phyloP scores from a whole-genome alignment of 2,797 vertebrate genomes.

The Typhlichthys eigenmanni region DNA sequence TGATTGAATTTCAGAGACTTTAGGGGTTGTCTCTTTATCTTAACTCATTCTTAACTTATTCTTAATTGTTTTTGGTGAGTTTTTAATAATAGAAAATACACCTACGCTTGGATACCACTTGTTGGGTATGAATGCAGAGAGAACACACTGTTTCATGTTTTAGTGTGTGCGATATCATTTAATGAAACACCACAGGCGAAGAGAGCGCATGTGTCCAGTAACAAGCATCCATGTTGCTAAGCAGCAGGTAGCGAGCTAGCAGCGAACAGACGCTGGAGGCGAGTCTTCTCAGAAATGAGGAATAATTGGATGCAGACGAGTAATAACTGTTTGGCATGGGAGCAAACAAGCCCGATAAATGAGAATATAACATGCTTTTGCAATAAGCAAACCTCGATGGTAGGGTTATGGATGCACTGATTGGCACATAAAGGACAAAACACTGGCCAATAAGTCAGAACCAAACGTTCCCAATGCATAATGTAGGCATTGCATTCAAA shows the following conservation, averaged over 20 bases:
- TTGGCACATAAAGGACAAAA: too few relatives aligned
- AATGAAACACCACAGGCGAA: slow-evolving; percentile 34
- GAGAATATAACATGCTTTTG: slow-evolving; percentile 13
- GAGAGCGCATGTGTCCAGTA: slow-evolving; percentile 23
- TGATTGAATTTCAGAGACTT: slow-evolving; percentile 16
- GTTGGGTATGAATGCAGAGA: neutral
- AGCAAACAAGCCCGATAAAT: slow-evolving; percentile 30
- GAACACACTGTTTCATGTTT: slow-evolving; percentile 6
- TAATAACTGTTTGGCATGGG: slow-evolving; percentile 50
- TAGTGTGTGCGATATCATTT: slow-evolving; percentile 23
- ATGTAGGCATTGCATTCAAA: neutral
- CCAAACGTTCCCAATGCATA: neutral
- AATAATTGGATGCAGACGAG: slow-evolving; percentile 62
- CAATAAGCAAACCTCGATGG: neutral
- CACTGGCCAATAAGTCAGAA: too few relatives aligned
- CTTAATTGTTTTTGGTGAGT: too few relatives aligned
- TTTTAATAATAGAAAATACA: too few relatives aligned
- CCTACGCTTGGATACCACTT: neutral
- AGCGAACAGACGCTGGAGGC: slow-evolving; percentile 30
- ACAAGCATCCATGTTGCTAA: slow-evolving; percentile 63
- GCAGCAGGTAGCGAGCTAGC: slow-evolving; percentile 55
- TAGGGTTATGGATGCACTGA: neutral
- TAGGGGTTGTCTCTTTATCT: too few relatives aligned
- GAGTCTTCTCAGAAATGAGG: slow-evolving; percentile 45
- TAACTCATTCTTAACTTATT: too few relatives aligned